Evolutionary conservation across 2,888 invertebrate species (phyloP), one percentile per base, ranked within the genome.

Genomic region (Ophion costatus): DNA sequence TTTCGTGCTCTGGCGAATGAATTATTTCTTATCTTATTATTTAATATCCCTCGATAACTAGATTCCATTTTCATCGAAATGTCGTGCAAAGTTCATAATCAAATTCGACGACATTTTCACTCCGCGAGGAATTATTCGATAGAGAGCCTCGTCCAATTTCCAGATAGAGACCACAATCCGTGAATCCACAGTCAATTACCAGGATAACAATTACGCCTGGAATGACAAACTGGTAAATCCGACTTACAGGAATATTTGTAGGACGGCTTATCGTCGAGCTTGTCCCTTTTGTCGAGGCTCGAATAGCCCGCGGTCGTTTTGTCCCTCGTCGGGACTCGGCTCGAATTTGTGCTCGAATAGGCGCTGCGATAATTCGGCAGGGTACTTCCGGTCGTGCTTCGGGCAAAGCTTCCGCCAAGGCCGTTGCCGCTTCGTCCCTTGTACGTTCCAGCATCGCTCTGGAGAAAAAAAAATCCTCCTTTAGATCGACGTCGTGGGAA

Each of bases 211-310:
- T 51, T 51, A 51, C 51, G 14, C 51, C 51, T 17, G 51, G 51
- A 17, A 14, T 51, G 51, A 51, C 51, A 51, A 51, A 38, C 9
- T 61, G 22, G n/a, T 73, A 61, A 63, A 33, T 33, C 45, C 33
- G 70, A 87, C 93, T 91, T 77, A 93, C 93, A 87, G 74, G 92
- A 89, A 89, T 90, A 93, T 89, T 92, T 92, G 64, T 90, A 91
- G 33, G 88, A 82, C 45, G 91, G 81, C 85, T 93, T 92, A 80
- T 92, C 92, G 7, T 90, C 91, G 66, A 86, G 42, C 83, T 90
- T 93, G 80, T 91, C 91, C 74, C 91, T 91, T 85, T 92, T 93
- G 29, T 88, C 86, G 86, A 89, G 79, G n/a, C 83, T 90, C 71
- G 90, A 82, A 42, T 88, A 89, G 56, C 89, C 88, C 45, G 90